Evolutionary conservation across 2,797 vertebrate genomes (phyloP), one percentile per base, ranked within the genome.

Genomic region (Xiphophorus birchmanni): DNA sequence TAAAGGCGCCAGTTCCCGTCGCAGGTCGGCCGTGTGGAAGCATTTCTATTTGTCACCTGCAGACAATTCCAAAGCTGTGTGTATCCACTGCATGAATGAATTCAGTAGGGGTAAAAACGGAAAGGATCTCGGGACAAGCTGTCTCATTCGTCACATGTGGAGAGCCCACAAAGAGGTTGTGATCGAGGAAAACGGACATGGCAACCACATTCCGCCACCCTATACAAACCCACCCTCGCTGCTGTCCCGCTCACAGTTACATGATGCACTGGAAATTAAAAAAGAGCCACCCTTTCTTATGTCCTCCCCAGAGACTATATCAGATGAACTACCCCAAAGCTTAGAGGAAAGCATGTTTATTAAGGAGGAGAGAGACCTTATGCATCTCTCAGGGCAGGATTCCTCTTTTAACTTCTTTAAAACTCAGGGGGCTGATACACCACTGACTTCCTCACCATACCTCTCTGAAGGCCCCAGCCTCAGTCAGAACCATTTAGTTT

Each of bases 71-170:
- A 99, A 99, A 96, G 98, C 98, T 5, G 98, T 99, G 44, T 99
- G 98, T 63, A 96, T 99, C 87, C 98, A 99, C 84, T 99, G 98
- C 91, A 98, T 98, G 97, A 99, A 99, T 81, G 98, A 99, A 92
- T 99, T 99, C 91, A 99, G 98, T 89, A 91, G 98, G 45, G 98
- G 98, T 2, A 99, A 99, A 95, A 99, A 99, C 47, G 98, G 98
- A 5, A 99, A 99, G 94, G 99, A 99, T 90, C 92, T 99, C 52
- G 98, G 98, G 82, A 99, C 98, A 0, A 99, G 99, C 92, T 99
- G 98, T 92, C 97, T 99, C 73, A 99, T 99, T 88, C 95, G 98
- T 80, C 98, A 99, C 71, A 99, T 99, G 98, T 99, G 98, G 98
- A 94, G 98, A 84, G 98, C 98, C 9, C 99, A 99, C 94, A 97